Evolutionary conservation across 2,797 vertebrate genomes (phyloP), one percentile per base, ranked within the genome.

Genomic region (Streptopelia turtur): DNA sequence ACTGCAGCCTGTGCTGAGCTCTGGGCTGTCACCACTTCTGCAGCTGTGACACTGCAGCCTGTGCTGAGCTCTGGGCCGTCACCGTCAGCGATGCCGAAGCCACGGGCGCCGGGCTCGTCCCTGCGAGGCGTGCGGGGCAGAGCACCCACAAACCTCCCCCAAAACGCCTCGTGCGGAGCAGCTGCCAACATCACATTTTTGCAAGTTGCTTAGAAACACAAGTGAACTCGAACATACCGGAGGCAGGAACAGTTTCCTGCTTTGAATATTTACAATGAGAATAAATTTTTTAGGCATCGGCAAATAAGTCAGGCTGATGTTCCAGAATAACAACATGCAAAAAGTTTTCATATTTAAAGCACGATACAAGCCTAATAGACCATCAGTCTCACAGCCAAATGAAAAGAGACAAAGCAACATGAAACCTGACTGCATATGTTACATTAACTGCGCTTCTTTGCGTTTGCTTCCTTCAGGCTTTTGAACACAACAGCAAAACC

Each of bases 181-280:
- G 69, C 61, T 91, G 93, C 94, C 83, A 83, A 33, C 77, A 81
- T 16, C 80, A 2, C 77, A 11, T 33, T 74, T 45, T 59, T 82
- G 78, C 82, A 49, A 87, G 87, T 89, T 95, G 93, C 94, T 89
- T 86, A 33, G 91, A 72, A 71, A 92, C 91, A 86, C 72, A 86
- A 89, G 77, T n/a, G 78, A 86, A 78, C 53, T 82, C 70, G 61
- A 81, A 90, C 15, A 24, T 4, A 87, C 5, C 4, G 1, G 66
- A 16, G 86, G 69, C 59, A 93, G 81, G 69, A 91, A 63, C 37
- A 9, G 59, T 15, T 47, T 86, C 91, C 81, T 87, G 77, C 83
- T 81, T 78, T 76, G 66, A 78, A 47, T 90, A 92, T 84, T 96
- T 87, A 93, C 91, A 82, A n/a, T 15, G 52, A 82, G 81, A 90